Base-by-base conservation (phyloP, 2,888 invertebrate genomes). In the Noctua janthina region DNA sequence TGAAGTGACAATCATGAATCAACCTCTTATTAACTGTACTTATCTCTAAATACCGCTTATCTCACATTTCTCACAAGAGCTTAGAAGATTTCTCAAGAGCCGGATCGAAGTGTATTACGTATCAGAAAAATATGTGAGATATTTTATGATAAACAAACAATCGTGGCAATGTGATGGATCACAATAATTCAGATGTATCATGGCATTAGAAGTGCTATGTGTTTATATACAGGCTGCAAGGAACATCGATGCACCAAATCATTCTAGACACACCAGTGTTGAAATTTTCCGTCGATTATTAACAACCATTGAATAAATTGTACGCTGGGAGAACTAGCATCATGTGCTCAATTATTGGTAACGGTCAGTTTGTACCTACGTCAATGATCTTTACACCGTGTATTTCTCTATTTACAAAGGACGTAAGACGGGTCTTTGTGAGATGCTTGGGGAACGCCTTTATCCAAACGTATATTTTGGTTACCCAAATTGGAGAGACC, bases 21-120 rank as follows among this genome's bases (percentile, higher is more conserved):
- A 54, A 66, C 17, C 46, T 17, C 35, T 46, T 81, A 39, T 39
- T 29, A 43, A 7, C 39, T 5, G 5, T 39, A 39, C 39, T 39
- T 43, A 72, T 72, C 64, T 72, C 11, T 82, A n/a, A 67, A 82
- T 59, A 75, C 67, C 43, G 54, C 51, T 59, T 80, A 80, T 80
- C 76, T 82, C 39, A 8, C 20, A 56, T 80, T 82, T 80, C 76
- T 82, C 39, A 8, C 20, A 56, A 46, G 56, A 68, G 59, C 76
- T 75, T 67, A 75, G 11, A 67, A 56, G 35, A 82, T 35, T 75
- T 83, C 67, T 43, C 20, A 67, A 83, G 49, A 59, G 59, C 23
- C 56, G 2, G 10, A 10, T 46, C 35, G 43, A 49, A 46, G 8
- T 68, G 20, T 6, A 51, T 35, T 43, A 67, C 23, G 29, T 51